Evolutionary conservation across 2,888 invertebrate genomes (phyloP).

Genomic region (Drosophila putrida): DNA sequence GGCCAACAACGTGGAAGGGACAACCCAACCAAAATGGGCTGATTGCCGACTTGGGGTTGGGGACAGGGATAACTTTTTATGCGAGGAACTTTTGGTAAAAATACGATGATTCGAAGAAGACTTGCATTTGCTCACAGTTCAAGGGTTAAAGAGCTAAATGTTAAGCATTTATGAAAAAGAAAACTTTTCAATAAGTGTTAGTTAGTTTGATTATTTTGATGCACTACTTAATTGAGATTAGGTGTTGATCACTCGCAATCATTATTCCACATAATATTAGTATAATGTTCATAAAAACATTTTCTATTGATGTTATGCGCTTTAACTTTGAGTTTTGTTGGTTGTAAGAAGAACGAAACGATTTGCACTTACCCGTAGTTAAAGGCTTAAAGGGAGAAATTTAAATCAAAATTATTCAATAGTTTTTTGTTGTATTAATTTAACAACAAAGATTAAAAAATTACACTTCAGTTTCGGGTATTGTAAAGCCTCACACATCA

Average conservation of each 20-base stretch:
- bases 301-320: no score
- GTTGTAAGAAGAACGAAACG: conserved; percentile 49
- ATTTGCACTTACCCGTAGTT: conserved; percentile 25
- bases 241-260: no score
- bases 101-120: conserved; percentile 52
- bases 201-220: not conserved
- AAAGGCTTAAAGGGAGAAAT: conserved; percentile 12
- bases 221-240: no score
- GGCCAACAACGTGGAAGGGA: conserved; percentile 9
- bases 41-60: conserved; percentile 19
- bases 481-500: no score
- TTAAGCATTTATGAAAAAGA: conserved; percentile 9
- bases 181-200: not conserved
- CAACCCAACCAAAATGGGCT: conserved; percentile 33
- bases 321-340: conserved; percentile 24
- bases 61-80: conserved; percentile 1
- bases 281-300: no score
- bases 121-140: conserved; percentile 20
- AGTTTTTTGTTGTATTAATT: no score
- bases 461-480: no score
- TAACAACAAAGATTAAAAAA: no score
- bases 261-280: no score
- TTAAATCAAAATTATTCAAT: not conserved
- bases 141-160: conserved; percentile 14
- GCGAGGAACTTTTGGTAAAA: conserved; percentile 36